Evolutionary conservation across 2,113 vertebrate genomes (phyloP).

Genomic region (Lepus timidus): DNA sequence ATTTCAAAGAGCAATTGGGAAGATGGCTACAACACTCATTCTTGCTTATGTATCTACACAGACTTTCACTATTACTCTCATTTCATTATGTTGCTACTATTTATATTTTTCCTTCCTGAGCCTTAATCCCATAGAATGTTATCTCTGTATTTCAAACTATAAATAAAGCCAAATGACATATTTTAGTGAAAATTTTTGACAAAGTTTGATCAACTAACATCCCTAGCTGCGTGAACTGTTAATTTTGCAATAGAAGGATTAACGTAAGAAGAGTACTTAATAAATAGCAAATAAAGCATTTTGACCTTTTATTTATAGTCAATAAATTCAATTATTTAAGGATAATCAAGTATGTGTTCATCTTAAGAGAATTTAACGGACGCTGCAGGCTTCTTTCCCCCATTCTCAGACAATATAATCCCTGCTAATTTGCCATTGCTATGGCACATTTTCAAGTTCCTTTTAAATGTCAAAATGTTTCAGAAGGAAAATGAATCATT

Average conservation of each 20-base stretch:
- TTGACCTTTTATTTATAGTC: neutral
- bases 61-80: neutral
- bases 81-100: neutral
- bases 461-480: neutral
- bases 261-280: neutral
- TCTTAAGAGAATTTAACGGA: neutral
- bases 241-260: neutral
- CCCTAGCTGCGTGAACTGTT: neutral
- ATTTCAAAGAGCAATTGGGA: conserved; percentile 18
- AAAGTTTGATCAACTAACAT: neutral
- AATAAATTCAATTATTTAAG: neutral
- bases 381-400: neutral
- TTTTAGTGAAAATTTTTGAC: neutral
- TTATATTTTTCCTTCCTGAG: neutral
- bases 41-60: neutral
- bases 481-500: conserved; percentile 39
- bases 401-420: neutral
- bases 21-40: neutral
- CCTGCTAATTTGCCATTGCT: neutral
- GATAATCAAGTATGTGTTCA: neutral
- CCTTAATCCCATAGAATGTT: neutral
- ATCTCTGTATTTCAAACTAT: neutral
- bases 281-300: neutral
- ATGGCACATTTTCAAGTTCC: neutral
- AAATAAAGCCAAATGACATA: neutral